Evolutionary conservation across 2,888 invertebrate genomes (phyloP).

Genomic region (Synanthedon andrenaeformis): DNA sequence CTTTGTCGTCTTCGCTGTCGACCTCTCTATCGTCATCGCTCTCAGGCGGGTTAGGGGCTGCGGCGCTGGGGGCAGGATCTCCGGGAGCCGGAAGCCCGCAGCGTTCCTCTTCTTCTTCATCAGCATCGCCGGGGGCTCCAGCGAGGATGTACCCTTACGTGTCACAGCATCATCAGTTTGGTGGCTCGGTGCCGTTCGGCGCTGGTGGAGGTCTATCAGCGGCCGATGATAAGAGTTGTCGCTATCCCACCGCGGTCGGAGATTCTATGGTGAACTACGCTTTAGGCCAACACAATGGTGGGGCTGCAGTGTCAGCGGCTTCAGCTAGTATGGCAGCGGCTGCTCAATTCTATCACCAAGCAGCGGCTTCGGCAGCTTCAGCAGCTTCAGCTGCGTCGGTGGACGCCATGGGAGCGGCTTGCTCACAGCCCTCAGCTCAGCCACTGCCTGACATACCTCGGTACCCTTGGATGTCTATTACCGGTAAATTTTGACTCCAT

Average conservation of each 20-base stretch:
- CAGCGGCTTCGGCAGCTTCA: conserved; percentile 79
- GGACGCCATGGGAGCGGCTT: conserved; percentile 85
- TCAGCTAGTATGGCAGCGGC: conserved; percentile 76
- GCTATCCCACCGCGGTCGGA: conserved; percentile 77
- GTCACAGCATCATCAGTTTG: conserved; percentile 82
- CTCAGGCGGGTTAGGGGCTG: conserved; percentile 73
- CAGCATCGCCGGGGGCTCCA: conserved; percentile 79
- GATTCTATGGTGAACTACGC: conserved; percentile 87
- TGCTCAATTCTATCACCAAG: conserved; percentile 93
- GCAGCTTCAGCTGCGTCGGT: conserved; percentile 82
- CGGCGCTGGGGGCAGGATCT: conserved; percentile 72
- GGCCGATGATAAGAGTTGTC: conserved; percentile 82
- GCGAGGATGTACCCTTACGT: conserved; percentile 95
- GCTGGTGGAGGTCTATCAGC: conserved; percentile 76
- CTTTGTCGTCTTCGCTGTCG: conserved; percentile 70
- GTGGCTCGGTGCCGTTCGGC: conserved; percentile 75
- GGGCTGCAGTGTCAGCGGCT: conserved; percentile 76
- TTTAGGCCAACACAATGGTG: conserved; percentile 80
- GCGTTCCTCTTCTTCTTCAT: conserved; percentile 73
- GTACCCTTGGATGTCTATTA: conserved; percentile 97
- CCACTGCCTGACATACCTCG: conserved; percentile 92
- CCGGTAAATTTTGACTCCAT: conserved; percentile 78
- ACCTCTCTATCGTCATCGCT: conserved; percentile 70
- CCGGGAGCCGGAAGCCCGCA: conserved; percentile 73
- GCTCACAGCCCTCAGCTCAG: conserved; percentile 85